Evolutionary conservation across 2,888 invertebrate species (phyloP), one percentile per base, ranked within the genome.

Genomic region (Drosophila sordidapex): DNA sequence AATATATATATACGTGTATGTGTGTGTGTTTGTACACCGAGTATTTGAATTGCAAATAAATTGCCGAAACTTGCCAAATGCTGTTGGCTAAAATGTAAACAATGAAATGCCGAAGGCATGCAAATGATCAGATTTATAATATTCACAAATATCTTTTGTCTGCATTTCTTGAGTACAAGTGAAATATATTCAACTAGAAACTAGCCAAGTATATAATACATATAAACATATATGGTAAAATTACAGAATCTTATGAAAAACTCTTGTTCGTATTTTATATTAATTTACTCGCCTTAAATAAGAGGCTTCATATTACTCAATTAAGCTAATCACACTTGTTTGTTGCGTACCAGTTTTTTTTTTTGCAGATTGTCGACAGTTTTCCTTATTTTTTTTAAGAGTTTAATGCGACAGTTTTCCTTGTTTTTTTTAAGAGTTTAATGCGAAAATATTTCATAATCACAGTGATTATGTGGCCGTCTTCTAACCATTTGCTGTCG

Each of bases 401-500:
- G 70, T 62, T 52, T 15, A 67, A 58, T 57, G 43, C 21, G 43
- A 66, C 62, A 31, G 65, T 60, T 63, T 67, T 21, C 56, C 25
- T 43, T 58, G 36, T 56, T 51, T 54, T 11, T 21, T 43, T 76
- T 40, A 46, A 63, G n/a, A 46, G 70, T 62, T 52, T 15, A 67
- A 58, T 57, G 43, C 21, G 43, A 66, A 78, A 63, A 60, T 4
- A 60, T 80, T 68, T 61, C 51, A 35, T 33, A 58, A 46, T 36
- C 49, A 35, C 31, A n/a, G 29, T 64, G 29, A n/a, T 49, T 57
- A 56, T 61, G 43, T 52, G 48, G 33, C 66, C 62, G 40, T 70
- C 65, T 71, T 82, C 67, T 79, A 63, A 43, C 40, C 46, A n/a
- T 54, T 63, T 57, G 25, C 56, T 57, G 64, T 59, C 65, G 51